These are phyloP conservation scores for Dichetophora obliterata DNA, from an alignment of 2,888 invertebrate species.

Conservation along the genomic window DNA sequence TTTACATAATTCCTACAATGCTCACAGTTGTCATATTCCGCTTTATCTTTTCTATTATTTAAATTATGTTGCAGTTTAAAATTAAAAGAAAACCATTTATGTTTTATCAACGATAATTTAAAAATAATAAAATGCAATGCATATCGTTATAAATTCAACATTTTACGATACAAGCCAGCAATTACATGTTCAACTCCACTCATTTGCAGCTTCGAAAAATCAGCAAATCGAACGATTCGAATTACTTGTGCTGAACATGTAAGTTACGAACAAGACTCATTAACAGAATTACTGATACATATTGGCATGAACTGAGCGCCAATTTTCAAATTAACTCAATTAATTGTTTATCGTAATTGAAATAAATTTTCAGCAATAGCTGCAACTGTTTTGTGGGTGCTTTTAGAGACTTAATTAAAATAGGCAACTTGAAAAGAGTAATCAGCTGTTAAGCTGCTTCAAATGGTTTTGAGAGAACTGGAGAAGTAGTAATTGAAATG, in stretches of 20 bases:
- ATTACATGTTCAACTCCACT: background rate
- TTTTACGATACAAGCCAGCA: background rate
- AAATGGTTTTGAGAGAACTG: background rate
- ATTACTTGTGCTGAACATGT: conserved; percentile 5
- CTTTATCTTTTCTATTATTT: no score
- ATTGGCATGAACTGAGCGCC: conserved; percentile 28
- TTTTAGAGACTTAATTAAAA: no score
- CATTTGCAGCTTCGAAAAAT: conserved; percentile 12
- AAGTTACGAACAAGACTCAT: conserved; percentile 15
- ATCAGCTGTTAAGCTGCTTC: background rate
- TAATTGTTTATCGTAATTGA: conserved; percentile 43
- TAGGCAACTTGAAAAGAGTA: background rate
- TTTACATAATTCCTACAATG: no score
- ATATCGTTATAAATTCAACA: background rate
- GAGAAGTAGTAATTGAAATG: no score
- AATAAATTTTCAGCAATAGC: conserved; percentile 39
- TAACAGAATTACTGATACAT: conserved; percentile 1
- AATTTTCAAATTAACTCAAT: conserved; percentile 41
- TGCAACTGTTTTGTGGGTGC: background rate
- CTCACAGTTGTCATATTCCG: no score
- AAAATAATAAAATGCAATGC: conserved; percentile 9
- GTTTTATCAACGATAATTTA: conserved; percentile 8
- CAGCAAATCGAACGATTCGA: background rate
- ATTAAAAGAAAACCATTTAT: background rate
- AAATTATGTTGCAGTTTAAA: no score